Evolutionary conservation across 35 echinoderm and acorn worm species (phyloP).

Genomic region (Lytechinus variegatus): DNA sequence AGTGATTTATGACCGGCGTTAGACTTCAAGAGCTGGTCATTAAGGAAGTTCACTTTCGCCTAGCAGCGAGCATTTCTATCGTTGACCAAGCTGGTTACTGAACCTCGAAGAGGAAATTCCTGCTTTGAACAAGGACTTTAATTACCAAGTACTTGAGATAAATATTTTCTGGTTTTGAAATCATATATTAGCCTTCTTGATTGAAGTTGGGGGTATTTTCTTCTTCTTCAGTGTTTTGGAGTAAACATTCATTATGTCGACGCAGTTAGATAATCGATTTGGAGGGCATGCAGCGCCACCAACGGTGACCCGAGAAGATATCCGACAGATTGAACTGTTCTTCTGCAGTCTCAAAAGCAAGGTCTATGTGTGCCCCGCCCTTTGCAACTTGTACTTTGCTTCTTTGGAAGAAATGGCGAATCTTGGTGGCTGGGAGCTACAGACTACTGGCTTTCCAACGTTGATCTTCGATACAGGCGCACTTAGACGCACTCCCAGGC

Average conservation of each 20-base stretch:
- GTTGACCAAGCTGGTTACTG: not conserved
- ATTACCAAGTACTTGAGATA: not conserved
- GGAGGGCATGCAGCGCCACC: slow-evolving; percentile 31
- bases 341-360: slow-evolving; percentile 86
- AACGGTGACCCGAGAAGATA: slow-evolving; percentile 59
- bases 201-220: not conserved
- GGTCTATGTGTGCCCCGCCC: slow-evolving; percentile 94
- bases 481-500: slow-evolving; percentile 55
- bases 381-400: slow-evolving; percentile 93
- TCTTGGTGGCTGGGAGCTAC: slow-evolving; percentile 88
- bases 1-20: not conserved
- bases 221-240: not conserved
- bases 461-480: slow-evolving; percentile 72
- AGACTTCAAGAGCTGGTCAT: not conserved
- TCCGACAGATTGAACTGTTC: slow-evolving; percentile 94
- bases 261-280: not conserved
- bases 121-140: not conserved
- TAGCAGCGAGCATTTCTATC: not conserved
- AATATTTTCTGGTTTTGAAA: not conserved
- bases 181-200: not conserved
- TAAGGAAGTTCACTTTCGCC: not conserved
- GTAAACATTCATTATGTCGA: not conserved
- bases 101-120: not conserved
- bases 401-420: slow-evolving; percentile 88
- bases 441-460: slow-evolving; percentile 89